phyloP scores from a whole-genome alignment of 2,797 vertebrate genomes.

The Gastrophryne carolinensis region DNA sequence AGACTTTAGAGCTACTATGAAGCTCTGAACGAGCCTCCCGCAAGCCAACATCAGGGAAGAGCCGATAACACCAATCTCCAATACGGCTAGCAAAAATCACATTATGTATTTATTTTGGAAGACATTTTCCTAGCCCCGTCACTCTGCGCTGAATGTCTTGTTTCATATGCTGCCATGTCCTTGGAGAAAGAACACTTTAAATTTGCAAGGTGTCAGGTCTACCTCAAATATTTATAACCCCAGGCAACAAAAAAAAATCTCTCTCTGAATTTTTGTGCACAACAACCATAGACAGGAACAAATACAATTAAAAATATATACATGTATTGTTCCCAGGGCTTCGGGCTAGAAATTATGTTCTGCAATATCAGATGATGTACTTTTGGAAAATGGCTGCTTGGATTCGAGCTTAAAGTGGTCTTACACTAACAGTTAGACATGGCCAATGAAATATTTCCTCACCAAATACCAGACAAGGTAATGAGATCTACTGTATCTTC shows the following conservation, averaged over 20 bases:
- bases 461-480: too few species aligned
- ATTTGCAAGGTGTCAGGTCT: constrained; percentile 5
- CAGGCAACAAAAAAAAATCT: neutral
- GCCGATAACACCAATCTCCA: constrained; percentile 3
- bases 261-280: neutral
- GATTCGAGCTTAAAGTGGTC: too few species aligned
- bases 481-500: too few species aligned
- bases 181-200: neutral
- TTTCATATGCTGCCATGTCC: neutral
- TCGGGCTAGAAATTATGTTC: neutral
- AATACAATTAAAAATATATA: neutral
- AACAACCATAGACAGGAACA: neutral
- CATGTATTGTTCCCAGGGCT: neutral
- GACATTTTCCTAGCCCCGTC: constrained; percentile 8
- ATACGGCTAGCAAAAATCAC: constrained; percentile 18
- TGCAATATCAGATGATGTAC: neutral
- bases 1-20: neutral
- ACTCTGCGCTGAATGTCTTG: constrained; percentile 21
- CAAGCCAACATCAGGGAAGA: neutral
- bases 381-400: too few species aligned
- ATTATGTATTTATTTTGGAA: constrained; percentile 33
- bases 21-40: neutral
- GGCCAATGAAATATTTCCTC: too few species aligned
- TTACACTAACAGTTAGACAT: too few species aligned
- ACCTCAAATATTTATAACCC: constrained; percentile 5